Conservation (phyloP, 1,140 invertebrate species). For the Drosophila lacertosa region DNA sequence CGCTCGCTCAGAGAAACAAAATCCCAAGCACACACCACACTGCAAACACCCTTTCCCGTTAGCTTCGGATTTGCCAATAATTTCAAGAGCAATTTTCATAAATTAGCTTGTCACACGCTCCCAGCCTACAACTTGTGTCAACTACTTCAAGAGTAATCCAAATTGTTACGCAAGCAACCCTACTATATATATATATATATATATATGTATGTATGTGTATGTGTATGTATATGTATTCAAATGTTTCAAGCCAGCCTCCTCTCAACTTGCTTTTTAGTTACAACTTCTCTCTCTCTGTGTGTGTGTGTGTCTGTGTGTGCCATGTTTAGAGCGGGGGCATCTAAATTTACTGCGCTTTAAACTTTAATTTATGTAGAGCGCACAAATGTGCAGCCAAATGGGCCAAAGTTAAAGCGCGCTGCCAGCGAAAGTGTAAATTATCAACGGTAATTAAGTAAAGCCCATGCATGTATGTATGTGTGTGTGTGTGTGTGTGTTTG, state of each 20-base stretch:
- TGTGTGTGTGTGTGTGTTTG: neutral
- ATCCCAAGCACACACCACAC: neutral
- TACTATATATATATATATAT: constrained; percentile 34
- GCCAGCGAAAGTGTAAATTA: constrained; percentile 75
- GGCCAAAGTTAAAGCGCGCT: constrained; percentile 61
- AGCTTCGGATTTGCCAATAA: constrained; percentile 60
- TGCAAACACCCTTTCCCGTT: constrained; percentile 6
- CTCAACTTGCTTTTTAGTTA: constrained; percentile 44
- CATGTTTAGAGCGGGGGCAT: constrained; percentile 6
- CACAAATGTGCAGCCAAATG: constrained; percentile 46
- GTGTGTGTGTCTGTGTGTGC: constrained; percentile 10
- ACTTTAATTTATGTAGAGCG: constrained; percentile 75
- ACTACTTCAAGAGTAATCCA: constrained; percentile 77
- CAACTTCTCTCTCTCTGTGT: constrained; percentile 6
- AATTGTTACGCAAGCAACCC: constrained; percentile 72
- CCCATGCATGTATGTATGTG: constrained; percentile 27
- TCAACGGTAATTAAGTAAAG: constrained; percentile 76
- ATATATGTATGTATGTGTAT: constrained; percentile 30
- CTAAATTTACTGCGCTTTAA: constrained; percentile 72
- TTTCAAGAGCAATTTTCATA: constrained; percentile 78
- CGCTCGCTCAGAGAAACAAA: neutral
- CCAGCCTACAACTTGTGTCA: constrained; percentile 58
- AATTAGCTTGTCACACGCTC: constrained; percentile 62
- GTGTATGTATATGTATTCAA: constrained; percentile 28
- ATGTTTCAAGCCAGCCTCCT: constrained; percentile 11